Evolutionary conservation across 2,113 vertebrate species (phyloP).

Genomic region (Rhynchomys soricoides): DNA sequence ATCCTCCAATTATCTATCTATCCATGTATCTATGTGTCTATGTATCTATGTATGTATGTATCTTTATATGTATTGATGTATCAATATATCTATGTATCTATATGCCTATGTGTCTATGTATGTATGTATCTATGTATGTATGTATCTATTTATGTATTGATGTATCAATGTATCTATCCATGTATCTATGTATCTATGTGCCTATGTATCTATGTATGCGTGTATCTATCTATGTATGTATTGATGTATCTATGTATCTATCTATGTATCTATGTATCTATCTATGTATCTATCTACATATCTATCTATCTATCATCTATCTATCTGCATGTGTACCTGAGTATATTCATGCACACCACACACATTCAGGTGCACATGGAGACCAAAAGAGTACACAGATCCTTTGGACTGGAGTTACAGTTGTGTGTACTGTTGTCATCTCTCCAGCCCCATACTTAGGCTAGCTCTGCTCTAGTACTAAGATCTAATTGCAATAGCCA

Average conservation of each 20-base stretch:
- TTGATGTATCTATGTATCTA: no score
- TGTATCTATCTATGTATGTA: not conserved
- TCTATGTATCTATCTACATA: not conserved
- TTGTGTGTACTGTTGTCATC: not conserved
- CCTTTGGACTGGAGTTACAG: not conserved
- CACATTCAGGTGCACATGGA: no score
- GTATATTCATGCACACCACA: not conserved
- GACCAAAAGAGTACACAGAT: no score
- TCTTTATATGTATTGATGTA: no score
- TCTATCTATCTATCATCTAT: not conserved
- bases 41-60: no score
- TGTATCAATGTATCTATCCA: no score
- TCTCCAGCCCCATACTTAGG: not conserved
- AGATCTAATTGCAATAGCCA: slow-evolving; percentile 38
- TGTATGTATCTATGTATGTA: no score
- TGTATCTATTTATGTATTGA: no score
- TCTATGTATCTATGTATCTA: not conserved
- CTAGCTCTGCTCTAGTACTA: slow-evolving; percentile 29
- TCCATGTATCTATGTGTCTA: not conserved
- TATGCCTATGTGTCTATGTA: no score
- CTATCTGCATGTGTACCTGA: not conserved
- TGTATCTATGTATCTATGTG: no score
- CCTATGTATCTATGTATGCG: not conserved
- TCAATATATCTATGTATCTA: no score
- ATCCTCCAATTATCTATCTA: no score